Conservation (phyloP, 2,888 invertebrate genomes). For the Bursaphelenchus okinawaensis region DNA sequence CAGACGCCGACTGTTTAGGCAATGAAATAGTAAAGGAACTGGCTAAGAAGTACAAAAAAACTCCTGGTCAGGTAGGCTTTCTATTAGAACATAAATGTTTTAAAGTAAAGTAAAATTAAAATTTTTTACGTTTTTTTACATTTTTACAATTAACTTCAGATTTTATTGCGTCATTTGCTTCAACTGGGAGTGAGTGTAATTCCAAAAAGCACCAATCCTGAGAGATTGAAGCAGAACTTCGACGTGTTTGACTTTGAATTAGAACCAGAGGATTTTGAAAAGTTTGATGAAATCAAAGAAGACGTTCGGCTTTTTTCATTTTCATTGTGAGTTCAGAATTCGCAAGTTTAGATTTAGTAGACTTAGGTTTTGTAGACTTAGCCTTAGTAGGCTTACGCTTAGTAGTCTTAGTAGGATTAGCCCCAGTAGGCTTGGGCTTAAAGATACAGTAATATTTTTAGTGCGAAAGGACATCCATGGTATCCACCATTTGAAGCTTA, state of each 20-base stretch:
- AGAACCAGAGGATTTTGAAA: constrained; percentile 1
- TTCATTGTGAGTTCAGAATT: constrained; percentile 9
- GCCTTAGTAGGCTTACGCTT: too few species aligned
- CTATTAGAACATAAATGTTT: too few species aligned
- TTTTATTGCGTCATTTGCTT: constrained; percentile 6
- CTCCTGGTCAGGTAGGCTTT: constrained; percentile 28
- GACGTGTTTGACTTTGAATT: constrained; percentile 19
- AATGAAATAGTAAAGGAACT: constrained; percentile 30
- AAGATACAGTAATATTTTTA: neutral
- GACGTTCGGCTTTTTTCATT: constrained; percentile 11
- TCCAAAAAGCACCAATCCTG: constrained; percentile 13
- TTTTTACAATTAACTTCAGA: neutral
- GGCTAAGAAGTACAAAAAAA: constrained; percentile 35
- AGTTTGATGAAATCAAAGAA: constrained; percentile 14
- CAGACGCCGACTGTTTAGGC: constrained; percentile 15
- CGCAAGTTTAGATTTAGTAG: too few species aligned
- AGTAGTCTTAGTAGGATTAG: too few species aligned
- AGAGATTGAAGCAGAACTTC: constrained; percentile 35
- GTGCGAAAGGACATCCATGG: constrained; percentile 9
- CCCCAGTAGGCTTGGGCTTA: too few species aligned
- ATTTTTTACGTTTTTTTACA: too few species aligned
- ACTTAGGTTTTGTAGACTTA: too few species aligned
- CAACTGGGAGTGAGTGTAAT: constrained; percentile 12
- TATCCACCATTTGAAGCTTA: constrained; percentile 14
- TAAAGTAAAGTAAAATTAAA: too few species aligned